phyloP scores from a whole-genome alignment of 2,888 invertebrate genomes.

The Archips xylosteana region DNA sequence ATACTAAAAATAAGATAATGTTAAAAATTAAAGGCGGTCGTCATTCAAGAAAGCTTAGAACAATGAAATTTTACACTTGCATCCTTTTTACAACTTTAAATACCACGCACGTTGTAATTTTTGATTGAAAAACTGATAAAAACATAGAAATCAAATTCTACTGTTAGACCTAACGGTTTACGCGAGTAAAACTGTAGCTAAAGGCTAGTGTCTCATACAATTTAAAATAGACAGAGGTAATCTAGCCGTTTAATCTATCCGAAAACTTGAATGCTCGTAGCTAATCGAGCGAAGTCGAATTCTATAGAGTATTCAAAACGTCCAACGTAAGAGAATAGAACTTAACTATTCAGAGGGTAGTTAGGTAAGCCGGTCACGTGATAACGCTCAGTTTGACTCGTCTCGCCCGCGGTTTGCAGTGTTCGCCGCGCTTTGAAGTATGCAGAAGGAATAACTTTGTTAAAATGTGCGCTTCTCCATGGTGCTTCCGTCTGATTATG shows the following conservation, averaged over 20 bases:
- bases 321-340: constrained; percentile 23
- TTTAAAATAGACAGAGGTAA: background rate
- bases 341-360: constrained; percentile 22
- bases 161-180: too few relatives aligned
- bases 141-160: too few relatives aligned
- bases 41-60: too few relatives aligned
- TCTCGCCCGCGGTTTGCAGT: constrained; percentile 33
- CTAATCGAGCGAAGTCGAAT: constrained; percentile 11
- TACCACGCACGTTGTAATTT: too few relatives aligned
- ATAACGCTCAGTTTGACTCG: constrained; percentile 39
- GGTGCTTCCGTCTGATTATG: constrained; percentile 7
- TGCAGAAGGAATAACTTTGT: constrained; percentile 30
- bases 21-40: too few relatives aligned
- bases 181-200: too few relatives aligned
- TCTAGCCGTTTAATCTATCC: constrained; percentile 13
- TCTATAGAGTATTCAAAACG: constrained; percentile 22
- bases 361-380: constrained; percentile 37
- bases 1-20: too few relatives aligned
- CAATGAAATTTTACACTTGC: too few relatives aligned
- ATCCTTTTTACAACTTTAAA: too few relatives aligned
- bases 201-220: too few relatives aligned
- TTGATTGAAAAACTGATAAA: too few relatives aligned
- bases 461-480: background rate
- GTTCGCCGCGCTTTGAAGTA: constrained; percentile 8
- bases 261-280: constrained; percentile 13